Conservation (phyloP, 2,113 vertebrate species). For the Oophaga pumilio region DNA sequence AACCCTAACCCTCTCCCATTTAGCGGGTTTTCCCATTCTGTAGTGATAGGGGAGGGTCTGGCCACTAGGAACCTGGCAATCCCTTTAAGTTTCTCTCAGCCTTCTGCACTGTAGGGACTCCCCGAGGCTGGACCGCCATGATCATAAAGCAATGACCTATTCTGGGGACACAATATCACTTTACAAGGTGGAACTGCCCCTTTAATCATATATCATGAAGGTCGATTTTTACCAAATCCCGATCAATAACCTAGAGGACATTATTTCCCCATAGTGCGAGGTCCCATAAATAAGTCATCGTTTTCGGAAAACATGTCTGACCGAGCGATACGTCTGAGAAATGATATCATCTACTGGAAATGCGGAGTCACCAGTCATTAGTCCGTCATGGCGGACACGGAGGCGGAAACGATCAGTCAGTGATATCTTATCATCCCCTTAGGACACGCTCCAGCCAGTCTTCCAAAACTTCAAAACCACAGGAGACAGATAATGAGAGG, state of each 20-base stretch:
- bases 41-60: no score
- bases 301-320: background rate
- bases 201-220: no score
- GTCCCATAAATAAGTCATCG: background rate
- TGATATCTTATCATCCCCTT: background rate
- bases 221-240: background rate
- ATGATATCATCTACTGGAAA: background rate
- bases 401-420: background rate
- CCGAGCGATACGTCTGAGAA: background rate
- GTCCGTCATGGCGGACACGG: background rate
- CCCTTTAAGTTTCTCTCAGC: no score
- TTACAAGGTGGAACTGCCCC: no score
- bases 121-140: no score
- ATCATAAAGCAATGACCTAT: no score
- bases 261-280: background rate
- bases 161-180: no score
- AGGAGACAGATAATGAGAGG: background rate
- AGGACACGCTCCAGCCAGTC: background rate
- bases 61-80: no score
- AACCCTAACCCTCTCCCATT: no score
- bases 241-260: background rate
- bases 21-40: no score
- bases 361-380: background rate
- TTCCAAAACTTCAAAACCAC: slow-evolving; percentile 8
- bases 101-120: no score